Percentiles rank a stretch among this genome's conserved stretches.
These are phyloP conservation scores for Argentina silus DNA, from an alignment of 2,797 vertebrate genomes.

Conservation along the genomic window DNA sequence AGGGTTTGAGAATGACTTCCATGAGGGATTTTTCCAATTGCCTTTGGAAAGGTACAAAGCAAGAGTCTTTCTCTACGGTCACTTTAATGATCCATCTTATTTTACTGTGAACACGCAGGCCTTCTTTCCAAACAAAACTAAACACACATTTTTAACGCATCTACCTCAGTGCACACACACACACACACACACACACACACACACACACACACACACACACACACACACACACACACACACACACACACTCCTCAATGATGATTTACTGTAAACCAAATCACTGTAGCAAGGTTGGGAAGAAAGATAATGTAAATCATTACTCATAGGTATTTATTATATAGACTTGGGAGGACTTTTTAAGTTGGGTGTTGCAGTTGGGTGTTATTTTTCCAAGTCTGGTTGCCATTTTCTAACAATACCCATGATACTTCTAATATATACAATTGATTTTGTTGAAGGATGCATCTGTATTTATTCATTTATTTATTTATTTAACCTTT, in stretches of 20 bases:
- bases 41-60: background rate
- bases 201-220: background rate
- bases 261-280: background rate
- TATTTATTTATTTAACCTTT: too few relatives aligned
- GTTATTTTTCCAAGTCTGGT: background rate
- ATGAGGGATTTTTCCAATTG: background rate
- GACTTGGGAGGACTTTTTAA: background rate
- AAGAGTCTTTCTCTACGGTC: background rate
- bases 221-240: background rate
- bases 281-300: background rate
- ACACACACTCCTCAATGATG: background rate
- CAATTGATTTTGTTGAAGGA: slow-evolving; percentile 30
- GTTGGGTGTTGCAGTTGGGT: background rate
- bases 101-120: background rate
- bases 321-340: background rate
- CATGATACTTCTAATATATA: slow-evolving; percentile 22
- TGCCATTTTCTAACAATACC: slow-evolving; percentile 41
- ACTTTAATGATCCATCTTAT: background rate
- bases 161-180: slow-evolving; percentile 42
- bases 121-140: background rate
- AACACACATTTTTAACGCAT: background rate
- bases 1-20: background rate
- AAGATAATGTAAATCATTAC: too few relatives aligned
- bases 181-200: background rate
- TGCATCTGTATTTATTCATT: background rate